Evolutionary conservation across 2,888 invertebrate species (phyloP), one percentile per base, ranked within the genome.

Genomic region (Altica lythri): DNA sequence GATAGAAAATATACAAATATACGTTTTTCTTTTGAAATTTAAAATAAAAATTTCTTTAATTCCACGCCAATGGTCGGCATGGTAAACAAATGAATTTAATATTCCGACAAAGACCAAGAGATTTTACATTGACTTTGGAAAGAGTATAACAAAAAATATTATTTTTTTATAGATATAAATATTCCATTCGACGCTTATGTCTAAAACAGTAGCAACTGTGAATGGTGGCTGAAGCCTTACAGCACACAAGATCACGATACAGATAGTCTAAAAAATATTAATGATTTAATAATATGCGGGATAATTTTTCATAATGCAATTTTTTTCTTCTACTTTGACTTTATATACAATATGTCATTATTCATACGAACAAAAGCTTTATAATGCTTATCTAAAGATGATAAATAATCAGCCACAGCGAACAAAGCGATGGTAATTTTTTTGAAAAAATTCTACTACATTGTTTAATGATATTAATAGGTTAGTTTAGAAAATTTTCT

Each of bases 201-300:
- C 47, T 60, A 54, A 46, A 51, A 55, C 57, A 25, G 57, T 60
- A 57, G 57, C 57, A 52, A 44, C 38, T 52, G 42, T 38, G 49
- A 45, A 55, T 59, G 51, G 55, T 45, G 55, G 51, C 55, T 51
- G 34, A 30, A 42, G 55, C 55, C 51, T 35, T 18, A 30, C 17
- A 51, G 51, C 49, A 47, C 49, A 37, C 49, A 32, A 49, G 49
- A 49, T 49, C 40, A 22, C 30, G n/a, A n/a, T n/a, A n/a, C 29
- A 49, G 55, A 55, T 55, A 46, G 46, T 46, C 34, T 40, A 19
- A 47, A 55, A 55, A 55, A 51, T 51, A 51, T 55, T 55, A 42
- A 55, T 51, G 55, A 51, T 55, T 55, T 55, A 55, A 55, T 55
- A 55, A 55, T 55, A 55, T 55, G 55, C 55, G 55, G 55, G 55